Evolutionary conservation across 2,797 vertebrate genomes (phyloP).

Genomic region (Pipistrellus pygmaeus): DNA sequence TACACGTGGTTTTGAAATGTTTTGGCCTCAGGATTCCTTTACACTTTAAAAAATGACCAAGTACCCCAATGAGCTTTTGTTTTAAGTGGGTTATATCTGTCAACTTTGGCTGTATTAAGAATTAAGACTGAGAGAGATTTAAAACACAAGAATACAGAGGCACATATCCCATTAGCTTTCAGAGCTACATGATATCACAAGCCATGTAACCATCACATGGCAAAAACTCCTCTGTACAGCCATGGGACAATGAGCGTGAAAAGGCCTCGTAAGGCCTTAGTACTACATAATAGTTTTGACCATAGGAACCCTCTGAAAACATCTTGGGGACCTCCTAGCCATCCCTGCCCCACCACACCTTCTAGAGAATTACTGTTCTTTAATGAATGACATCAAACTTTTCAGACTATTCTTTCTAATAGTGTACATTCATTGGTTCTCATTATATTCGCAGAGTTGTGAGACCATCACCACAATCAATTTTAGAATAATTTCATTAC

Average conservation of each 20-base stretch:
- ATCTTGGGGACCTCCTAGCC: not conserved
- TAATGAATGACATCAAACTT: not conserved
- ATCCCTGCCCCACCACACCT: not conserved
- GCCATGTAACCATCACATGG: not conserved
- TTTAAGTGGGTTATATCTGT: not conserved
- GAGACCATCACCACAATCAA: not conserved
- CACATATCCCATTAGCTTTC: not conserved
- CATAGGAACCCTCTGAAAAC: not conserved
- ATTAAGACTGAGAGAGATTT: not conserved
- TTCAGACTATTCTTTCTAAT: not conserved
- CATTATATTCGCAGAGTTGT: not conserved
- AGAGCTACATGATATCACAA: not conserved
- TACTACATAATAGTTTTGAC: not conserved
- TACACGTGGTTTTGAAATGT: not conserved
- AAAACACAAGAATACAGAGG: not conserved
- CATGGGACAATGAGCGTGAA: not conserved
- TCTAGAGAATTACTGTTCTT: not conserved
- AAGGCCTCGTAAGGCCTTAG: not conserved
- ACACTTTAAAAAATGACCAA: slow-evolving; percentile 22
- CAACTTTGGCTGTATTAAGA: not conserved
- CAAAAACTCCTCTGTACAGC: not conserved
- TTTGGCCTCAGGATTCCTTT: not conserved
- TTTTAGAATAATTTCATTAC: not conserved
- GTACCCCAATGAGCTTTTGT: not conserved
- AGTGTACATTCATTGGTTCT: not conserved